phyloP scores from a whole-genome alignment of 2,797 vertebrate genomes.

The Chromobotia macracanthus region DNA sequence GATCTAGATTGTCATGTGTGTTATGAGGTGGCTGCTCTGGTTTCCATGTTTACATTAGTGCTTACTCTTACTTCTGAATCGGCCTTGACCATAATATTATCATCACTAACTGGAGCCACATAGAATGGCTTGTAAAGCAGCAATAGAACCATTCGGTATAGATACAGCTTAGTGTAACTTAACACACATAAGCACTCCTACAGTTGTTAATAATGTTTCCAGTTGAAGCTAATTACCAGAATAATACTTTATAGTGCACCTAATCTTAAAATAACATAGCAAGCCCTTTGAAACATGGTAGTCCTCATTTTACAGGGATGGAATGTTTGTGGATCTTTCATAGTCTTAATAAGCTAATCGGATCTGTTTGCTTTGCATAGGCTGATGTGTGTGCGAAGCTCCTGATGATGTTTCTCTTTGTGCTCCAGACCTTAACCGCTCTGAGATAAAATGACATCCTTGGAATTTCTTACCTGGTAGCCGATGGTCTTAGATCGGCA shows the following conservation, averaged over 20 bases:
- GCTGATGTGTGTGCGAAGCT: background rate
- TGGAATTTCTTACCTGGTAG: slow-evolving; percentile 83
- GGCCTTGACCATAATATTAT: slow-evolving; percentile 60
- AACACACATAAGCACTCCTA: background rate
- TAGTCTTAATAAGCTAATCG: background rate
- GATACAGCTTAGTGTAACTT: slow-evolving; percentile 21
- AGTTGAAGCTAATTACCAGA: slow-evolving; percentile 45
- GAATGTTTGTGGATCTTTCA: slow-evolving; percentile 5
- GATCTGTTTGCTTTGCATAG: background rate
- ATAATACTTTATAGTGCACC: slow-evolving; percentile 42
- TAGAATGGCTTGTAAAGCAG: slow-evolving; percentile 60
- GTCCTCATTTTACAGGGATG: background rate
- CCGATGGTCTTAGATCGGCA: slow-evolving; percentile 95
- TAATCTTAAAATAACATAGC: slow-evolving; percentile 20
- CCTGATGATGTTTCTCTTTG: background rate
- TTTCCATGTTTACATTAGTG: slow-evolving; percentile 40
- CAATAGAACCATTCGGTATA: slow-evolving; percentile 44
- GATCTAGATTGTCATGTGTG: slow-evolving; percentile 55
- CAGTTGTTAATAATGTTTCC: background rate
- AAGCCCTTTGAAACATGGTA: background rate
- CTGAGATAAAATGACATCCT: background rate
- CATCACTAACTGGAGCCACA: slow-evolving; percentile 68
- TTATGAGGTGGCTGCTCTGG: slow-evolving; percentile 44
- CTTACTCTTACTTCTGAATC: slow-evolving; percentile 47
- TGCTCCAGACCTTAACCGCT: slow-evolving; percentile 2